Evolutionary conservation across 1,140 invertebrate genomes (phyloP).

Genomic region (Oedothorax gibbosus): DNA sequence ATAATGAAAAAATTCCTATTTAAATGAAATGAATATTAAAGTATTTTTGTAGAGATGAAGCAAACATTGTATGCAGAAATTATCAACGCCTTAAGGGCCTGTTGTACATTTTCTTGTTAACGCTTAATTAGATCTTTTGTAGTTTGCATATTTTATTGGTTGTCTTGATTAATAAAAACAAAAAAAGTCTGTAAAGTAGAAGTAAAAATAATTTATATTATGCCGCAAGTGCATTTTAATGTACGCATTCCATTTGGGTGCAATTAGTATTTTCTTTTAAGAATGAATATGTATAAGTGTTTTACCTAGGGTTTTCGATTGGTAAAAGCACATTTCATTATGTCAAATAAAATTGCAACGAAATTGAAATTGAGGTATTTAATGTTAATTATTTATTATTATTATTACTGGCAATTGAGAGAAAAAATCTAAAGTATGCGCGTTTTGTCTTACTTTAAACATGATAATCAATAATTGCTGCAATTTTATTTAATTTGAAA

Average conservation of each 20-base stretch:
- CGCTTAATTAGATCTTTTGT: conserved; percentile 27
- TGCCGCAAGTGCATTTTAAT: conserved; percentile 11
- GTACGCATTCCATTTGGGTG: not conserved
- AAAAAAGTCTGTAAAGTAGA: not conserved
- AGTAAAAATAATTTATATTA: conserved; percentile 21
- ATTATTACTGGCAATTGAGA: too few relatives aligned
- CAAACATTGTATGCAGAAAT: conserved; percentile 27
- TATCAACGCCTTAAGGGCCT: conserved; percentile 1
- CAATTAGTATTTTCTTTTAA: conserved; percentile 14
- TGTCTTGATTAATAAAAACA: conserved; percentile 11
- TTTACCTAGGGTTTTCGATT: too few relatives aligned
- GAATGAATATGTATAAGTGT: too few relatives aligned
- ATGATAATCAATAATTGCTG: too few relatives aligned
- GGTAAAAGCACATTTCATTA: too few relatives aligned
- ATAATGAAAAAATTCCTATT: too few relatives aligned
- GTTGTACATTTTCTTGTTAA: conserved; percentile 27
- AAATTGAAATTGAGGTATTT: too few relatives aligned
- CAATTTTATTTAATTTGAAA: too few relatives aligned
- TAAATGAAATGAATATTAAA: conserved; percentile 25
- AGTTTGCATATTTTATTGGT: conserved; percentile 37
- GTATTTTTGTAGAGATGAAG: not conserved
- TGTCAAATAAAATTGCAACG: too few relatives aligned
- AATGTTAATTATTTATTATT: too few relatives aligned
- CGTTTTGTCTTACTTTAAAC: too few relatives aligned
- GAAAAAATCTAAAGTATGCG: too few relatives aligned